Conservation (phyloP, 2,797 vertebrate genomes). For the Etheostoma nigrum region DNA sequence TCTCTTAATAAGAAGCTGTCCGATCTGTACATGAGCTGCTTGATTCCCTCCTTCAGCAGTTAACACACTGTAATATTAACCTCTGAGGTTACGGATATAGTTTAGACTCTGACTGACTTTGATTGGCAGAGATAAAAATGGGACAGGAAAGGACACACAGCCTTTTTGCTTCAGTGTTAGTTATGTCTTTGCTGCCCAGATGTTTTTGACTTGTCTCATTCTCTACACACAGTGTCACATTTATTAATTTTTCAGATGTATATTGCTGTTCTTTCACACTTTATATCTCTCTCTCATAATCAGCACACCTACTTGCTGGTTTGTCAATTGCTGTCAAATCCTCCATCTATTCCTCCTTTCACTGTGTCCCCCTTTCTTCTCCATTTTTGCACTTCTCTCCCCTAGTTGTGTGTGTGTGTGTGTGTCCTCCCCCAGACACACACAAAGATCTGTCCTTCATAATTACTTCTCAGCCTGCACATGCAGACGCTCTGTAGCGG, state of each 20-base stretch:
- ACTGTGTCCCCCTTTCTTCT: neutral
- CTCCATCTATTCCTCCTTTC: constrained; percentile 27
- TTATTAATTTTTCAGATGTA: constrained; percentile 66
- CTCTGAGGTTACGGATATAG: neutral
- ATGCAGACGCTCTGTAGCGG: constrained; percentile 25
- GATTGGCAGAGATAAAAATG: constrained; percentile 41
- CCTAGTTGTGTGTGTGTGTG: neutral
- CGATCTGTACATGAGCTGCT: constrained; percentile 1
- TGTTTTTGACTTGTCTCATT: constrained; percentile 41
- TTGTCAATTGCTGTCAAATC: constrained; percentile 17
- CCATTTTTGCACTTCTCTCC: constrained; percentile 4
- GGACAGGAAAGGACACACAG: constrained; percentile 24
- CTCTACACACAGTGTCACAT: constrained; percentile 45
- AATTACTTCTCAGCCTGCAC: constrained; percentile 62
- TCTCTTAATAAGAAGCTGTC: constrained; percentile 30
- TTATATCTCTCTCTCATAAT: constrained; percentile 29
- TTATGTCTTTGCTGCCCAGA: constrained; percentile 30
- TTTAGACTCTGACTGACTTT: constrained; percentile 28
- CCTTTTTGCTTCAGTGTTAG: constrained; percentile 11
- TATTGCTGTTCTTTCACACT: constrained; percentile 36
- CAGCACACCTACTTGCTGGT: constrained; percentile 13
- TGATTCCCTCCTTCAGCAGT: constrained; percentile 5
- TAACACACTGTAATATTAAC: constrained; percentile 19
- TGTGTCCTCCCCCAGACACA: constrained; percentile 48
- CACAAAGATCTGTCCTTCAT: constrained; percentile 52